Percentiles rank a stretch among this genome's conserved stretches.
phyloP scores from a whole-genome alignment of 64 coral and sea anemone species.

The Orbicella faveolata region DNA sequence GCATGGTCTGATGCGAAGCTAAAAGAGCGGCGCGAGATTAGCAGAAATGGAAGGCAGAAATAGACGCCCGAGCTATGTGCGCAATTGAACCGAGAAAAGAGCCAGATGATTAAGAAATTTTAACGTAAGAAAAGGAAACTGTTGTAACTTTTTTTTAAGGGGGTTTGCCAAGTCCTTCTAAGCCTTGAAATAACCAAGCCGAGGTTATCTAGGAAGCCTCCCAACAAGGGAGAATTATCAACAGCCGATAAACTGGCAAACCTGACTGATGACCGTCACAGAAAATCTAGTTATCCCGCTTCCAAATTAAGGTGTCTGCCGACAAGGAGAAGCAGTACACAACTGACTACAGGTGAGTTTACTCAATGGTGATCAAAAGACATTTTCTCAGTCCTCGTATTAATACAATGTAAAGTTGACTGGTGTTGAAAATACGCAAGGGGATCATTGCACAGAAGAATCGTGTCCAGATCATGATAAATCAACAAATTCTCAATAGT shows the following conservation, averaged over 20 bases:
- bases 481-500: too few relatives aligned
- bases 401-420: too few relatives aligned
- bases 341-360: not conserved
- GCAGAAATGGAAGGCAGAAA: too few relatives aligned
- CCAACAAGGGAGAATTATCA: slow-evolving; percentile 35
- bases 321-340: not conserved
- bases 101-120: too few relatives aligned
- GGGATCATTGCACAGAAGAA: too few relatives aligned
- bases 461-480: too few relatives aligned
- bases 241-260: slow-evolving; percentile 66
- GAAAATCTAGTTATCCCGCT: slow-evolving; percentile 30
- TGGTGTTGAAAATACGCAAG: too few relatives aligned
- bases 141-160: slow-evolving; percentile 29
- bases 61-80: too few relatives aligned
- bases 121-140: not conserved
- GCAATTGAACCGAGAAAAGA: too few relatives aligned
- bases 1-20: too few relatives aligned
- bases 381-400: not conserved
- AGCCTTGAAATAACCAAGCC: slow-evolving; percentile 81
- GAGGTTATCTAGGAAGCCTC: slow-evolving; percentile 41
- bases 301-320: not conserved
- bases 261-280: slow-evolving; percentile 56
- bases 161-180: slow-evolving; percentile 87
- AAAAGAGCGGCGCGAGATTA: too few relatives aligned
- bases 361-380: not conserved